Conservation (phyloP, 2,797 vertebrate genomes). For the Morelia viridis region DNA sequence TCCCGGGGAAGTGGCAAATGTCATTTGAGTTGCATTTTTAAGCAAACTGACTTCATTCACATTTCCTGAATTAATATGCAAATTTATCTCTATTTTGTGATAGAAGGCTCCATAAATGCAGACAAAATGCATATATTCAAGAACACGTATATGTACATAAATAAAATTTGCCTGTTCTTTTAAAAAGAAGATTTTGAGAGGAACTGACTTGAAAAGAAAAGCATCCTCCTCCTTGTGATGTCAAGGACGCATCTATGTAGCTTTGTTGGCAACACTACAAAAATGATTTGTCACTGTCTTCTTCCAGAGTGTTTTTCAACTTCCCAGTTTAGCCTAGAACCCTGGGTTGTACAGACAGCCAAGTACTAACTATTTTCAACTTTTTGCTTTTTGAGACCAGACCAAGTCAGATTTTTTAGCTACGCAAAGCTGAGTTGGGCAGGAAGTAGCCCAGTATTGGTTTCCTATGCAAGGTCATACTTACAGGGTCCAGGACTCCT, state of each 20-base stretch:
- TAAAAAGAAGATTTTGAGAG: background rate
- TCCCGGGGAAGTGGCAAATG: background rate
- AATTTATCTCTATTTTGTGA: background rate
- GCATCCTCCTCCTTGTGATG: background rate
- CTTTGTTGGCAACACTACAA: background rate
- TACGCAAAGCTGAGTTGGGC: background rate
- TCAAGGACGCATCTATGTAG: background rate
- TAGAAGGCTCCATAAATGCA: background rate
- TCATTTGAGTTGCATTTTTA: background rate
- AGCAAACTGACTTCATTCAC: background rate
- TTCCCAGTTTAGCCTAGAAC: background rate
- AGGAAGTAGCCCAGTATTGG: background rate
- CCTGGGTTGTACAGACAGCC: background rate
- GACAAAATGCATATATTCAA: background rate
- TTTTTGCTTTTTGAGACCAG: background rate
- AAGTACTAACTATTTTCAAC: background rate
- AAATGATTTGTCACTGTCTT: background rate
- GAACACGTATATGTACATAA: background rate
- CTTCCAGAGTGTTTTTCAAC: background rate
- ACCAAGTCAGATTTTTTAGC: background rate
- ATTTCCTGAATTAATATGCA: background rate
- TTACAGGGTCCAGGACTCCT: slow-evolving; percentile 75
- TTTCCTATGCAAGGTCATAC: slow-evolving; percentile 46
- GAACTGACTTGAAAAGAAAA: background rate
- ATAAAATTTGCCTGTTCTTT: background rate